Percentiles rank a stretch among this genome's conserved stretches.
These are phyloP conservation scores for Stomorhina lunata DNA, from an alignment of 2,888 invertebrate genomes.

Conservation along the genomic window DNA sequence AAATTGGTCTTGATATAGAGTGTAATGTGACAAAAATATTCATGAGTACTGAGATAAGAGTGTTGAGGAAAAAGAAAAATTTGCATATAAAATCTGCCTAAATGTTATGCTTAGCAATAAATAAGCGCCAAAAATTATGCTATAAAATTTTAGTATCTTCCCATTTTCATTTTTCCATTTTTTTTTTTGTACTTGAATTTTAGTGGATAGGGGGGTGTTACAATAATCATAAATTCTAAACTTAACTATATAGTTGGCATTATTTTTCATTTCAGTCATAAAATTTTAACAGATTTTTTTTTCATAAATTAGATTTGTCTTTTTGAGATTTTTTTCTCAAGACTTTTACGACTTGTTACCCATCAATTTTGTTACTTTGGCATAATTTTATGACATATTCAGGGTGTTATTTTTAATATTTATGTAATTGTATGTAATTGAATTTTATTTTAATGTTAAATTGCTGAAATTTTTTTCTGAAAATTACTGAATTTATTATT, in stretches of 20 bases:
- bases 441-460: constrained; percentile 23
- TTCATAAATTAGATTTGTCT: constrained; percentile 44
- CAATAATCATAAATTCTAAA: constrained; percentile 61
- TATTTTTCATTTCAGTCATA: constrained; percentile 40
- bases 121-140: constrained; percentile 61
- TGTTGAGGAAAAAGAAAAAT: constrained; percentile 47
- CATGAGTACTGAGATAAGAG: constrained; percentile 58
- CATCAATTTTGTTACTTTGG: constrained; percentile 5
- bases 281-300: constrained; percentile 51
- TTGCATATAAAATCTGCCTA: constrained; percentile 64
- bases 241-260: constrained; percentile 41
- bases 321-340: background rate
- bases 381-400: constrained; percentile 13
- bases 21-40: constrained; percentile 62
- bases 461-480: background rate
- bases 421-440: constrained; percentile 48
- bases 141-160: constrained; percentile 60
- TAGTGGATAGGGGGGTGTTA: constrained; percentile 1
- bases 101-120: constrained; percentile 58
- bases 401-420: constrained; percentile 32
- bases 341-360: background rate
- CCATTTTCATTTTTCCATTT: background rate
- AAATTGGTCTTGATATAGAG: constrained; percentile 54
- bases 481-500: background rate
- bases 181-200: background rate